phyloP scores from a whole-genome alignment of 2,888 invertebrate genomes.

The Synergus itoensis region DNA sequence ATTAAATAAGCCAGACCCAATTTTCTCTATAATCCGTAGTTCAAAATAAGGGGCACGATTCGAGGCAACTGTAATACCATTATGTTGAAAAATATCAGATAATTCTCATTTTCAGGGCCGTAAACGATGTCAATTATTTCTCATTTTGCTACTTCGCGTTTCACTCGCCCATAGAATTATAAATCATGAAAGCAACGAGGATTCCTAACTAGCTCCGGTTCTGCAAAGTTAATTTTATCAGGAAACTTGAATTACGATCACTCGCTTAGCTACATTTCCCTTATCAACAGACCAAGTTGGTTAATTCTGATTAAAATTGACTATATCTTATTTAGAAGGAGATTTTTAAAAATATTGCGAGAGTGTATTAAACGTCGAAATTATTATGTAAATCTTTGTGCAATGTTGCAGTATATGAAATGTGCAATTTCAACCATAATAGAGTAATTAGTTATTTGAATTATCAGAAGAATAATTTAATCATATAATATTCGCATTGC shows the following conservation, averaged over 20 bases:
- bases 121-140: conserved; percentile 14
- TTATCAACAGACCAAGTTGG: not conserved
- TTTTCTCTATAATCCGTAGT: not conserved
- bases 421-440: too few species aligned
- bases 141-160: not conserved
- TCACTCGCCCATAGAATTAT: not conserved
- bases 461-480: too few species aligned
- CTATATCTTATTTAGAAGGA: not conserved
- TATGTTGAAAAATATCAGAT: not conserved
- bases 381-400: too few species aligned
- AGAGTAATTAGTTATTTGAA: too few species aligned
- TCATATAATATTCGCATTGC: too few species aligned
- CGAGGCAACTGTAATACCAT: not conserved
- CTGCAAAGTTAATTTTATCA: conserved; percentile 21
- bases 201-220: conserved; percentile 10
- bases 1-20: not conserved
- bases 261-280: not conserved
- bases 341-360: too few species aligned
- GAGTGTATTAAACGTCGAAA: too few species aligned
- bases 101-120: not conserved
- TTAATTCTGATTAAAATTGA: not conserved
- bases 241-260: conserved; percentile 4
- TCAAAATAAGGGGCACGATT: not conserved
- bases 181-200: conserved; percentile 10
- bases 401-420: too few species aligned